Base-by-base conservation (phyloP, 2,797 vertebrate species). In the Propithecus deckenii region DNA sequence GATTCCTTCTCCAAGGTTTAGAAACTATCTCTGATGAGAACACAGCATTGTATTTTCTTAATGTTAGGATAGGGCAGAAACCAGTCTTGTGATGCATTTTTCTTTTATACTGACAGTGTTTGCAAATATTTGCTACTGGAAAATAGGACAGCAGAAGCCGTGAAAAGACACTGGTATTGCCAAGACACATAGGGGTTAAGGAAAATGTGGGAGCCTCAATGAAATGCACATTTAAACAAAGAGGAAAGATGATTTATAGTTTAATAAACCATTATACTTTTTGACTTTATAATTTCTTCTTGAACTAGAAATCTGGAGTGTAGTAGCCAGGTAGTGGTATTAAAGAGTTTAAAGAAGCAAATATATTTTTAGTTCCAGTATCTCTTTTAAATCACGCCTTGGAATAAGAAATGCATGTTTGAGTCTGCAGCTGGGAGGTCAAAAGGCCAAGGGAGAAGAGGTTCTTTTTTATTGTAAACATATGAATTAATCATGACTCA, bases 401-500 rank as follows among this genome's bases (percentile, higher is more conserved):
- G 55, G 94, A 85, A 32, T 46, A 61, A 65, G 35, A 55, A 95
- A 93, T 79, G 38, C 0, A 57, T 96, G 91, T 89, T 91, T 96
- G 74, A 86, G 43, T 92, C 71, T 94, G 67, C 67, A 93, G 28
- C 61, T 96, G 69, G 89, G 87, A 96, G 89, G 43, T 35, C 59
- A 89, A 85, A 25, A 20, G 28, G 7, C 38, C 96, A 89, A n/a
- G 4, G 38, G 94, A 88, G 91, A 91, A 87, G n/a, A 92, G 9
- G 28, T 30, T 96, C 92, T 94, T 91, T 97, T 92, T 92, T 86
- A 72, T 61, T 97, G 81, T 88, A 92, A 83, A 93, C 78, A 46
- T 30, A 74, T 87, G 57, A 97, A 96, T 96, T 94, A 95, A 86
- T 92, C 94, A 59, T 97, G 92, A 95, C 32, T 74, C n/a, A 93